Evolutionary conservation across 2,888 invertebrate species (phyloP), one percentile per base, ranked within the genome.

Genomic region (Athalia cordata): DNA sequence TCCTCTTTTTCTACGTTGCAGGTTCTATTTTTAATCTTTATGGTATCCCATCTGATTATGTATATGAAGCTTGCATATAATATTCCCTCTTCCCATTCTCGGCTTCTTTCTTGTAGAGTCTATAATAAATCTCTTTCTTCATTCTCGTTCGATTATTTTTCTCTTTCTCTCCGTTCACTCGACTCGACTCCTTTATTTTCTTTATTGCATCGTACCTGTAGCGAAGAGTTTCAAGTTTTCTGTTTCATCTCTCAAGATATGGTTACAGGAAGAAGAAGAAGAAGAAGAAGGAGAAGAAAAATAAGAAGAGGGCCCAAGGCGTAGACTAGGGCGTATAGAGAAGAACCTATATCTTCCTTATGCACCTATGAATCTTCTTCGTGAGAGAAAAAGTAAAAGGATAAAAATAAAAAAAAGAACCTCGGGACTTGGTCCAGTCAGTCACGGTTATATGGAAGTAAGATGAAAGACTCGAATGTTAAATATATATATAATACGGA

Each of bases 231-330:
- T 72, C 43, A 45, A 72, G 72, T 72, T 72, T 72, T 72, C 72
- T 72, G 72, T 72, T 72, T 72, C 59, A 72, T 45, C 72, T 72
- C 57, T 72, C 52, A 72, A 72, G 72, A 72, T 72, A 72, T 13
- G 57, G 29, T 29, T 29, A 29, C 29, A 29, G 29, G 29, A 29
- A 29, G 29, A 29, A 29, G 29, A 29, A 29, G 29, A 29, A 29
- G 29, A 29, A 29, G 29, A 29, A 29, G 29, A 29, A 29, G 29
- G 29, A 29, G 29, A 29, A 2, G 29, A 29, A 29, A 29, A 29
- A 68, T 47, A 47, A 57, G 72, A 45, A 13, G 47, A 72, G 59
- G 72, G 57, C 72, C 13, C 72, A 13, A 59, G 57, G 59, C 57
- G 52, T 11, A 70, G 15, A 70, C 57, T 45, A 13, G 57, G 45